Base-by-base conservation (phyloP, 2,888 invertebrate species). In the Cantharis nigra region DNA sequence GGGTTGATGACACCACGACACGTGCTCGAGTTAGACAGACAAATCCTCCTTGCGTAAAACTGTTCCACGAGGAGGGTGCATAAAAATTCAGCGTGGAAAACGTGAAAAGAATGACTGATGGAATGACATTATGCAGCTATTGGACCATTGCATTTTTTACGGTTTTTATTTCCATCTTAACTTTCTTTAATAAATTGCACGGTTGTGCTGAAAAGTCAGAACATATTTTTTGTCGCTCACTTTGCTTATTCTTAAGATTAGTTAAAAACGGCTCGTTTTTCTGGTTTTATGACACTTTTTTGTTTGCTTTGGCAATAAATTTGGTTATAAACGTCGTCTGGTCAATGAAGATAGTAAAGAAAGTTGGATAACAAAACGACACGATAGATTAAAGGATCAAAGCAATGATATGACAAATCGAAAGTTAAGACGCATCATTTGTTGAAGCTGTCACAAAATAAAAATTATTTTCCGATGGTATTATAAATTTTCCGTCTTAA, bases 1-100 rank as follows among this genome's bases (percentile, higher is more conserved):
- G 75, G 78, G 81, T 81, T 81, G 81, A 82, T 80, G 81, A 81
- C 79, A 79, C 76, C 49, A 67, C 63, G 71, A 74, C 79, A 77
- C 77, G 75, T 79, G 77, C 74, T 69, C 62, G 69, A 70, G 26
- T 71, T 65, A 77, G 64, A 70, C 26, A 75, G 23, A 76, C 74
- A 76, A 78, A 74, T 76, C 74, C 78, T 49, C 71, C 65, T 62
- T 74, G 62, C 16, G 65, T 10, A 69, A 23, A 70, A 71, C 69
- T 69, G 73, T 71, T 70, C 33, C 16, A 23, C 63, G 20, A 77
- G n/a, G 70, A 78, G 78, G 78, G 79, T 78, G 79, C 78, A 79
- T 79, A 79, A 79, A 78, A 78, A 79, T 79, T 78, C 73, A 26
- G 74, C 73, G 70, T 16, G 74, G 73, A 71, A 76, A 78, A 79